Percentiles rank a stretch among this genome's conserved stretches.
These are phyloP conservation scores for Heteropelma amictum DNA, from an alignment of 2,888 invertebrate species.

Conservation along the genomic window DNA sequence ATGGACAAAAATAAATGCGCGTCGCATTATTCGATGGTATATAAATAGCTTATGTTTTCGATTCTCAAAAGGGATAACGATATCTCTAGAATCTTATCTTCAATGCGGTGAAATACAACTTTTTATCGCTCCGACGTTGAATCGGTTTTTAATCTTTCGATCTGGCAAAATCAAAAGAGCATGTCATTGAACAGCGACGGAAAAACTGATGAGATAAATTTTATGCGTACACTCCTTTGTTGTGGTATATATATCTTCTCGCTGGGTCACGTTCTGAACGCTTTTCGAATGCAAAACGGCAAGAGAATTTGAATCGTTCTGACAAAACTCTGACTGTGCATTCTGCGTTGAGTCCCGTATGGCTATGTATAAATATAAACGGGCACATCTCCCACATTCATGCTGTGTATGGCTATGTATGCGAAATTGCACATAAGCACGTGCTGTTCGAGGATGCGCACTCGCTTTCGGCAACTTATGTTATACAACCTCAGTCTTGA, in stretches of 20 bases:
- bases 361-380: background rate
- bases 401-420: background rate
- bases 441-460: background rate
- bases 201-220: background rate
- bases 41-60: too few relatives aligned
- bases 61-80: too few relatives aligned
- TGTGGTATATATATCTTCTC: background rate
- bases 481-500: slow-evolving; percentile 35
- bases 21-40: too few relatives aligned
- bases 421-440: slow-evolving; percentile 1
- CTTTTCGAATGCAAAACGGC: slow-evolving; percentile 8
- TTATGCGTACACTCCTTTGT: background rate
- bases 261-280: slow-evolving; percentile 10
- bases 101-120: too few relatives aligned
- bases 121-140: too few relatives aligned
- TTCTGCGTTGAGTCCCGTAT: background rate
- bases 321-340: background rate
- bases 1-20: too few relatives aligned
- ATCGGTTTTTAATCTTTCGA: too few relatives aligned
- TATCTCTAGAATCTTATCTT: too few relatives aligned
- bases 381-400: background rate
- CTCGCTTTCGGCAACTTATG: slow-evolving; percentile 12
- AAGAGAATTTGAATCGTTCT: background rate
- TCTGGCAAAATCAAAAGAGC: background rate
- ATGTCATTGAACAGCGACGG: background rate